Evolutionary conservation across 2,888 invertebrate genomes (phyloP), one percentile per base, ranked within the genome.

Genomic region (Chrysomela aeneicollis): DNA sequence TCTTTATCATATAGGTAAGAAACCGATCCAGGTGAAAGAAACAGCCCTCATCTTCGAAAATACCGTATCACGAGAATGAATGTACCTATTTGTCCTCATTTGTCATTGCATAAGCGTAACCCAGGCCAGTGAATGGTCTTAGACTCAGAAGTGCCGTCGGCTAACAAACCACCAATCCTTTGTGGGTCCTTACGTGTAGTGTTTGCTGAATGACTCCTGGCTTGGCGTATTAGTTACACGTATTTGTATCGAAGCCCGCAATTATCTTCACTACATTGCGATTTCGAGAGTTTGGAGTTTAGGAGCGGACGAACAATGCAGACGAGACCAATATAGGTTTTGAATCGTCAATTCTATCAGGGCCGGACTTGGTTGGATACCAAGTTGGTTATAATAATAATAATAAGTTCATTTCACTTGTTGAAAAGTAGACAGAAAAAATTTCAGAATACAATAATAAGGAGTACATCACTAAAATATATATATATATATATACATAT

Each of bases 241-340:
- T 63, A 63, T 67, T 67, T 77, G 75, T 76, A 74, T 75, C 67
- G 66, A 66, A 72, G 73, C 70, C 76, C 73, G 70, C 77, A 78
- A 79, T 79, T 79, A 78, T 77, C 71, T 76, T 69, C 78, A 77
- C 74, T 76, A 76, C 77, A 74, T 72, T 78, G 75, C 72, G 69
- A 77, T 74, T 75, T 77, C 72, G 73, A 78, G 76, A 72, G 73
- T 72, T 62, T 63, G 69, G 26, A 26, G 67, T 61, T n/a, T 66
- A 63, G 19, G 61, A 60, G 61, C 62, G 59, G 52, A 54, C 70
- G 55, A 69, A 70, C 59, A 61, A 59, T 63, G 53, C 35, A 59
- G 71, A 68, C 62, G 70, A 67, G 59, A 53, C 42, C 49, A 52
- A 47, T 54, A 53, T 46, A n/a, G 46, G 21, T 9, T 8, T 37